phyloP scores from a whole-genome alignment of 2,113 vertebrate species.

The Vulpes vulpes region DNA sequence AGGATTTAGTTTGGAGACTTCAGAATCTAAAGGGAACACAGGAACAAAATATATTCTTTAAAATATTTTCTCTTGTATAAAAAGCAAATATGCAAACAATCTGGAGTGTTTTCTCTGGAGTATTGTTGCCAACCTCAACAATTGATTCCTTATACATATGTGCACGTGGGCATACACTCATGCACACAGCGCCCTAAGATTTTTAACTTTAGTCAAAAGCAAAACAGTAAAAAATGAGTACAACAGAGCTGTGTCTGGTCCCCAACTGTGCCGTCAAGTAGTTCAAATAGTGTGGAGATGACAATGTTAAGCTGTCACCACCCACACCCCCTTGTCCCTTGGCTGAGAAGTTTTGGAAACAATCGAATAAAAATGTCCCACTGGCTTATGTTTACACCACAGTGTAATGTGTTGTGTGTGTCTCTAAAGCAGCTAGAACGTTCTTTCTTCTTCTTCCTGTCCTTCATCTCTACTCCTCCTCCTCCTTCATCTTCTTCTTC shows the following conservation, averaged over 20 bases:
- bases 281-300: neutral
- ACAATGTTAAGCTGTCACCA: neutral
- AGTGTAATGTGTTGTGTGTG: neutral
- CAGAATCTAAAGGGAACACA: neutral
- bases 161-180: too few relatives aligned
- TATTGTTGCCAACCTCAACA: neutral
- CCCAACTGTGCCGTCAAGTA: neutral
- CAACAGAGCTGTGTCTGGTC: neutral
- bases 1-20: neutral
- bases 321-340: neutral
- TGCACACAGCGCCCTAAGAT: neutral
- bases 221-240: slow-evolving; percentile 6
- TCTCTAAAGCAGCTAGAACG: neutral
- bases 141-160: neutral
- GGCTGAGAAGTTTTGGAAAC: neutral
- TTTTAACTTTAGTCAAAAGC: neutral
- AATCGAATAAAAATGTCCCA: neutral
- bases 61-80: neutral
- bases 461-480: too few relatives aligned
- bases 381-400: neutral
- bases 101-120: neutral
- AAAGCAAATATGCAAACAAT: neutral
- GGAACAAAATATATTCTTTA: neutral
- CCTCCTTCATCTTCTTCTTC: neutral
- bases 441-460: neutral